Percentiles rank a stretch among this genome's conserved stretches.
Conservation (phyloP, 2,797 vertebrate species). For the Pampus argenteus region DNA sequence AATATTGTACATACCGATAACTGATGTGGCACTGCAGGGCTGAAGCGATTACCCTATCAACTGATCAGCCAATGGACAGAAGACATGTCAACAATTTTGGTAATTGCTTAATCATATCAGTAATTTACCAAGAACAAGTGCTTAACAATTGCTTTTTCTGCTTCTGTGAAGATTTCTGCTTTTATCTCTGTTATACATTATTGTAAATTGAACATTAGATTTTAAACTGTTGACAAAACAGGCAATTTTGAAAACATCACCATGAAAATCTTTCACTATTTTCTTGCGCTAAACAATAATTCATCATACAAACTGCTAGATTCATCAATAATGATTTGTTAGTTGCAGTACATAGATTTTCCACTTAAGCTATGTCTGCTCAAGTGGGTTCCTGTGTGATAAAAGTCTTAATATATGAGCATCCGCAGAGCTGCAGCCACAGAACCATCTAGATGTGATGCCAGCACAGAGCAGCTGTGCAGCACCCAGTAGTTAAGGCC, state of each 20-base stretch:
- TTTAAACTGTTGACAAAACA: background rate
- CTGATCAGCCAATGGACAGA: background rate
- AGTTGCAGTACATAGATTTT: conserved; percentile 7
- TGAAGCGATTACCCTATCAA: background rate
- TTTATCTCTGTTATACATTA: background rate
- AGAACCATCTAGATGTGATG: conserved; percentile 44
- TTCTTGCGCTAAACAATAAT: background rate
- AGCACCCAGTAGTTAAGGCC: conserved; percentile 66
- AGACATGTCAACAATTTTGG: background rate
- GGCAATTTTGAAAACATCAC: background rate
- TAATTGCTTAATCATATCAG: background rate
- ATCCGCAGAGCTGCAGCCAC: conserved; percentile 50
- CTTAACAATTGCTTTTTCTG: background rate
- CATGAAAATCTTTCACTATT: background rate
- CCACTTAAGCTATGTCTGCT: conserved; percentile 23
- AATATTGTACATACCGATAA: background rate
- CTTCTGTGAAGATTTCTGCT: background rate
- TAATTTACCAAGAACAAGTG: background rate
- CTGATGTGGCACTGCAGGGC: background rate
- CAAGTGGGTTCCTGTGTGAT: conserved; percentile 38
- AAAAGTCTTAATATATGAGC: conserved; percentile 32
- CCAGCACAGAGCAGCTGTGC: conserved; percentile 53
- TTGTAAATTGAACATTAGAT: background rate
- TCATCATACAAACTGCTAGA: background rate
- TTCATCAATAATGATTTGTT: background rate